A percentile compares a stretch with the other conserved stretches of the same genome.
phyloP scores from a whole-genome alignment of 2,888 invertebrate genomes.

The Sialis lutaria region DNA sequence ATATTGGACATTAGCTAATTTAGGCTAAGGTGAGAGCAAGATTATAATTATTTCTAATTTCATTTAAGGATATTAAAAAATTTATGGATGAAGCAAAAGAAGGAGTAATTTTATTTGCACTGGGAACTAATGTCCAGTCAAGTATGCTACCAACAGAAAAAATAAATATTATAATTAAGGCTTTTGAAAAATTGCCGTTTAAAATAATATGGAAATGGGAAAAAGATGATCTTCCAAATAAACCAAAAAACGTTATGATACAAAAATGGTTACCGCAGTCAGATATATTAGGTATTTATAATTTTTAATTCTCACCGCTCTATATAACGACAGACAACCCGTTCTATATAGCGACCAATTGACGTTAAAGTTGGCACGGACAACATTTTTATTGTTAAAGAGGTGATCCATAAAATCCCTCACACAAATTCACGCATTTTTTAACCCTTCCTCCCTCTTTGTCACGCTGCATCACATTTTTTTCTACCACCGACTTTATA shows the following conservation, averaged over 20 bases:
- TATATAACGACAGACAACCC: no score
- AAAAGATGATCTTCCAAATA: conserved; percentile 13
- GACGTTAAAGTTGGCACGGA: no score
- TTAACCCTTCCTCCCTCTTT: no score
- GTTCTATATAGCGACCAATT: no score
- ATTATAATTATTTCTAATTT: neutral
- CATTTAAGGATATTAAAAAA: conserved; percentile 12
- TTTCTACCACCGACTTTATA: no score
- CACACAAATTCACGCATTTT: no score
- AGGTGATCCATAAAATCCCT: no score
- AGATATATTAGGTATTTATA: conserved; percentile 18
- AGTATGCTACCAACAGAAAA: conserved; percentile 12
- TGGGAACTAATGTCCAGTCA: conserved; percentile 19
- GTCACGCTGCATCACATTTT: no score
- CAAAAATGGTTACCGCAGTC: conserved; percentile 22
- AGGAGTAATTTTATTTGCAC: conserved; percentile 20
- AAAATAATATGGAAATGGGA: conserved; percentile 21
- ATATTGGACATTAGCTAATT: no score
- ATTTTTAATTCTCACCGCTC: neutral
- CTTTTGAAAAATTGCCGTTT: conserved; percentile 19
- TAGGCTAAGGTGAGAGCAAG: no score
- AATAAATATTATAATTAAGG: conserved; percentile 14
- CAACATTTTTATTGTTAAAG: no score
- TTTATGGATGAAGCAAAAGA: conserved; percentile 16
- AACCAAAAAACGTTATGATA: conserved; percentile 20